Evolutionary conservation across 2,888 invertebrate genomes (phyloP), one percentile per base, ranked within the genome.

Genomic region (Meteorus colon): DNA sequence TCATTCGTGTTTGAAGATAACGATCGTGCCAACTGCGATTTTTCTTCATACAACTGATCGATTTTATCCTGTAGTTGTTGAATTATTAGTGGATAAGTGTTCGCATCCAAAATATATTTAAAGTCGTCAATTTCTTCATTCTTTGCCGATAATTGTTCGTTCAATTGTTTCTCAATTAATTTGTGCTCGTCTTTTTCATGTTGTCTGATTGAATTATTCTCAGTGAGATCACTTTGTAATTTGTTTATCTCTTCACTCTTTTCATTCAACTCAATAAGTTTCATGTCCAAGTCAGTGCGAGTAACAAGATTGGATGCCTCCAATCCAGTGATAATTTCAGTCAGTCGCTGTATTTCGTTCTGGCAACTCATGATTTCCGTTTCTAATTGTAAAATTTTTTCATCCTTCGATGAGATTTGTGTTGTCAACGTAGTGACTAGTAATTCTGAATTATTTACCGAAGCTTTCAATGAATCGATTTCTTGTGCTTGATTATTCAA

Each of bases 81-180:
- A 29, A 89, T 81, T 14, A 89, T 86, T 4, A 77, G 75, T 0
- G 88, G 87, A 78, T 86, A 87, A 0, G 87, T 86, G 66, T 83
- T 86, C 55, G 87, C 85, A 74, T 90, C 91, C 78, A 95, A 89
- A 86, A 94, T 94, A 81, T 93, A 93, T 84, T 94, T 94, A 14
- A 95, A 88, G 8, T 93, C 92, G 16, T 95, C 93, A 81, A 95
- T 94, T 89, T 94, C 94, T 76, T 94, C 89, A 83, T 94, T 94
- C 86, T 95, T 95, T 73, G 91, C 92, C 86, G 94, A 94, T 19
- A 84, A 67, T 19, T 81, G 79, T 3, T 55, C 73, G 48, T 76
- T 80, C 69, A 83, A 74, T n/a, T 41, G 66, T 12, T 77, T 74
- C 0, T 80, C 8, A 0, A 63, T 69, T 51, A 19, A 19, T 37